Percentiles rank a stretch among this genome's conserved stretches.
phyloP scores from a whole-genome alignment of 2,113 vertebrate genomes.

The Lota lota region DNA sequence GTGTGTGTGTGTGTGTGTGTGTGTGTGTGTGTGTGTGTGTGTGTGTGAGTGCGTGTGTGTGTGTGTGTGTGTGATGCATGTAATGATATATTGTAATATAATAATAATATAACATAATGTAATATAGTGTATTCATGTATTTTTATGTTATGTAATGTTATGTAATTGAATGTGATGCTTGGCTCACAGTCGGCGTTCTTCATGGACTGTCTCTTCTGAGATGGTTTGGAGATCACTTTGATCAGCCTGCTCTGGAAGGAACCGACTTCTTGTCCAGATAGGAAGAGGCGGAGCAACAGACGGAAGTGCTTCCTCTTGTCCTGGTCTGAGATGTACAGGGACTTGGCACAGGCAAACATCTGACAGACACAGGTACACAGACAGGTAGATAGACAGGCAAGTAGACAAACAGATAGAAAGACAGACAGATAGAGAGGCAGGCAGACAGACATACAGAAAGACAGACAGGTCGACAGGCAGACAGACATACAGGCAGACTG shows the following conservation, averaged over 20 bases:
- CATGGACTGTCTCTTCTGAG: conserved; percentile 96
- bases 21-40: conserved; percentile 11
- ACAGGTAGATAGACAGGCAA: neutral
- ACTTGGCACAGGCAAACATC: conserved; percentile 90
- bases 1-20: conserved; percentile 14
- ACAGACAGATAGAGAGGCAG: no score
- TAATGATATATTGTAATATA: no score
- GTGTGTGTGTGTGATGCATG: neutral
- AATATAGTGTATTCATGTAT: no score
- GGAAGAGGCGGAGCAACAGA: conserved; percentile 83
- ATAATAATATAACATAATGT: neutral
- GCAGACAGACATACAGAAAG: no score
- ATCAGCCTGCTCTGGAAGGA: conserved; percentile 91
- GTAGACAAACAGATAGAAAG: neutral
- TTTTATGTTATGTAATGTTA: neutral
- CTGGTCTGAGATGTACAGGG: conserved; percentile 88
- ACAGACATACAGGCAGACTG: neutral
- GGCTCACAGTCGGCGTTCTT: conserved; percentile 92
- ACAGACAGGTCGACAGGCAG: no score
- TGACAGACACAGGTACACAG: conserved; percentile 42
- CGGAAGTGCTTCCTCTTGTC: conserved; percentile 96
- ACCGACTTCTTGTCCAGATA: conserved; percentile 85
- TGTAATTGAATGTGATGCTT: neutral
- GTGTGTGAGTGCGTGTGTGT: neutral
- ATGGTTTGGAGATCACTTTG: conserved; percentile 97